Percentiles rank a stretch among this genome's conserved stretches.
Conservation (phyloP, 2,113 vertebrate species). For the Hucho hucho region DNA sequence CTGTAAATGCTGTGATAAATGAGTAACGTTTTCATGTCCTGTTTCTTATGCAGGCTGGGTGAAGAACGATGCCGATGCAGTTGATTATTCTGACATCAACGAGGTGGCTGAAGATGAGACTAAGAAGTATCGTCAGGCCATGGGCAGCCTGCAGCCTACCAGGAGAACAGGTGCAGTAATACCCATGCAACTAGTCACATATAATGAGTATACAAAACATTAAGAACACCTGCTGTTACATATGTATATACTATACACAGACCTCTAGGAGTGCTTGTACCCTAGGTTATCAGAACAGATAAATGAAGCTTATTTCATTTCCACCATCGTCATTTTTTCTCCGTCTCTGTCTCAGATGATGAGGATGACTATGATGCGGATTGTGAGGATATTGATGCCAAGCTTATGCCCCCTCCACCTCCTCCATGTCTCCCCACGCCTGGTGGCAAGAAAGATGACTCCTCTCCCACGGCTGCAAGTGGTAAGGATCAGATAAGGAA, state of each 20-base stretch:
- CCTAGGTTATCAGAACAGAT: neutral
- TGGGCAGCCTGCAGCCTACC: slow-evolving; percentile 85
- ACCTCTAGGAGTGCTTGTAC: neutral
- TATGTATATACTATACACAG: too few species aligned
- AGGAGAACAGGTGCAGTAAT: slow-evolving; percentile 79
- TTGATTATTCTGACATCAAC: slow-evolving; percentile 97
- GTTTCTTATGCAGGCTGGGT: slow-evolving; percentile 83
- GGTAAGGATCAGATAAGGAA: slow-evolving; percentile 66
- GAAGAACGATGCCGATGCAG: slow-evolving; percentile 93
- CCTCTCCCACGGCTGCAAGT: slow-evolving; percentile 66
- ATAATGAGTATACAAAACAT: neutral
- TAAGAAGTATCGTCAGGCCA: slow-evolving; percentile 88
- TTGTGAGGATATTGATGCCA: slow-evolving; percentile 94
- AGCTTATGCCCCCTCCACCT: slow-evolving; percentile 94
- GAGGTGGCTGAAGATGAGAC: slow-evolving; percentile 97
- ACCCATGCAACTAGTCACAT: neutral
- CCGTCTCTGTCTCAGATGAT: slow-evolving; percentile 70
- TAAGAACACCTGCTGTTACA: too few species aligned
- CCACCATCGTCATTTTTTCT: slow-evolving; percentile 28
- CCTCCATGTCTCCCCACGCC: slow-evolving; percentile 77
- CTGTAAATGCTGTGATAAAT: neutral
- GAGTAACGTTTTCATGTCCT: neutral
- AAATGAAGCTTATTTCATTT: neutral
- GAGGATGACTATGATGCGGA: slow-evolving; percentile 98
- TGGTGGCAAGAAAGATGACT: slow-evolving; percentile 85